Evolutionary conservation across 2,113 vertebrate species (phyloP).

Genomic region (Nesogale talazaci): DNA sequence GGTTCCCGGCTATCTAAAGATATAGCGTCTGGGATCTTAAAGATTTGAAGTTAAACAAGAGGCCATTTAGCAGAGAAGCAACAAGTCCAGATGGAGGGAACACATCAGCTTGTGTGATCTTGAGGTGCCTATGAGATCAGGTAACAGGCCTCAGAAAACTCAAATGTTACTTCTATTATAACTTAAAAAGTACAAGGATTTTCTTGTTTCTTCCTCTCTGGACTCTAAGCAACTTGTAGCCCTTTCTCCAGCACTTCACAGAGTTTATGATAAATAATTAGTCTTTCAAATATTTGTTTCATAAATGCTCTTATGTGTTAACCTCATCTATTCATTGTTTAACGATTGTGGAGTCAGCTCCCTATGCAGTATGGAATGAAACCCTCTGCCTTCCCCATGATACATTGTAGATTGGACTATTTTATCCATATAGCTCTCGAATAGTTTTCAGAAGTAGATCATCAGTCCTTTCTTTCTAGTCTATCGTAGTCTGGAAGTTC

Average conservation of each 20-base stretch:
- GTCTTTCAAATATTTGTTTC: not conserved
- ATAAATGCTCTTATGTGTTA: not conserved
- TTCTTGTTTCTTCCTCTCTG: conserved; percentile 16
- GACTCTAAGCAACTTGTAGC: not conserved
- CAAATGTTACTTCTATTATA: not conserved
- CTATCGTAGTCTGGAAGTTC: not conserved
- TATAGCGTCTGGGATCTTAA: no score
- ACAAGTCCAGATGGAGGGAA: no score
- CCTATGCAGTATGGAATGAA: not conserved
- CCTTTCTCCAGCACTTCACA: not conserved
- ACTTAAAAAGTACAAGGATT: not conserved
- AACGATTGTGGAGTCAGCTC: not conserved
- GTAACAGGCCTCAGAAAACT: no score
- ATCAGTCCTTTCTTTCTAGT: not conserved
- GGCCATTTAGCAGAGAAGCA: no score
- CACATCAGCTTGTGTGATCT: no score
- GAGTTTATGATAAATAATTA: not conserved
- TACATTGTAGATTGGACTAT: not conserved
- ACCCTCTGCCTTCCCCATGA: not conserved
- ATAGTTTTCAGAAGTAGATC: not conserved
- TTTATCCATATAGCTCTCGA: not conserved
- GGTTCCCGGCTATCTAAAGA: no score
- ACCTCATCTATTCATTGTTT: not conserved
- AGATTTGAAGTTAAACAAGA: no score
- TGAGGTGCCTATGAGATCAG: no score